Base-by-base conservation (phyloP, 1,140 invertebrate species). In the Leptinotarsa undecemlineata region DNA sequence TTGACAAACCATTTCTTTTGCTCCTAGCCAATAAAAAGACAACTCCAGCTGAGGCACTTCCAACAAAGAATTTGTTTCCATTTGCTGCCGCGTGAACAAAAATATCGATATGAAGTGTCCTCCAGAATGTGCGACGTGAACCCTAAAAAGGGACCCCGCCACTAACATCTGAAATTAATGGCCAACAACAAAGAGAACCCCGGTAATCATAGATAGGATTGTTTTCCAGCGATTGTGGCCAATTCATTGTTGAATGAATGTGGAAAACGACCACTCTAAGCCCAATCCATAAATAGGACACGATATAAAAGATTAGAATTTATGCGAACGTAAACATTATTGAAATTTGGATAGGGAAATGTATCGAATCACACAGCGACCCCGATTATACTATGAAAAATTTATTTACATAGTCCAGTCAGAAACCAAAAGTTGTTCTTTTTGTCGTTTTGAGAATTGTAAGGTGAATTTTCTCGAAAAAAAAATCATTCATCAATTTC, bases 121-220 rank as follows among this genome's bases (percentile, higher is more conserved):
- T n/a, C 17, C n/a, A 57, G 51, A 57, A n/a, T 19, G 51, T 0
- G 51, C 51, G 15, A n/a, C n/a, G 51, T n/a, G 51, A 57, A 57
- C 51, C 51, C n/a, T 19, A 57, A 57, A 57, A 57, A 57, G 51
- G 51, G 51, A 15, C 3, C 51, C 6, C 13, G n/a, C 15, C 14
- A 57, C 51, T 57, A 57, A 57, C 51, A 57, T 17, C 51, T 57
- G 51, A 57, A 57, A 57, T 57, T 57, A 57, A 57, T 57, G 17
- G 51, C 51, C 51, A 57, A 57, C 51, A 57, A 57, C 51, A 57
- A 57, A 57, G 51, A 57, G 51, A n/a, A 57, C 17, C 51, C n/a
- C 17, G 51, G 51, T 57, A 57, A 57, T 57, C 51, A n/a, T 57
- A 57, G 51, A 57, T 57, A 57, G 51, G 51, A 57, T 57, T 57